Evolutionary conservation across 2,113 vertebrate species (phyloP).

Genomic region (Apteryx owenii): DNA sequence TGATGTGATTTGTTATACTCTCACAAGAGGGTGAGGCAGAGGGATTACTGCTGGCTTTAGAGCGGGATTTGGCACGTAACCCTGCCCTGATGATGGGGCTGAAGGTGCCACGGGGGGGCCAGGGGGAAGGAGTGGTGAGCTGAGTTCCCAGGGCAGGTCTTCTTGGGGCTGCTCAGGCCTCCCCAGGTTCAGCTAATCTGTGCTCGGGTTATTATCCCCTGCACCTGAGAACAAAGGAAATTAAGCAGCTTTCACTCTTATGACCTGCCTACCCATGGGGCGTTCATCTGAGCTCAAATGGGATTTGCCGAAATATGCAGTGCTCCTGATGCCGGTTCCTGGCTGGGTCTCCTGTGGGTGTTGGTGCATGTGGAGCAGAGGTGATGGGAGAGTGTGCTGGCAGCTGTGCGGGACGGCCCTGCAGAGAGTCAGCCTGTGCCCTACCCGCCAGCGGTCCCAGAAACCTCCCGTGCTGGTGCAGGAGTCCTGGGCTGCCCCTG

Average conservation of each 20-base stretch:
- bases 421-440: fast-evolving
- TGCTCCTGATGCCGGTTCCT: background rate
- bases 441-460: fast-evolving
- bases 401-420: fast-evolving
- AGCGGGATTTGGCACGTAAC: fast-evolving
- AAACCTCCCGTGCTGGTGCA: too few species aligned
- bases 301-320: background rate
- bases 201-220: background rate
- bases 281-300: background rate
- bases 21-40: background rate
- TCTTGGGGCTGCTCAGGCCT: background rate
- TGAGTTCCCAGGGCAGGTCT: background rate
- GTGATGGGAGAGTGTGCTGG: background rate
- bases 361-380: background rate
- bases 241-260: background rate
- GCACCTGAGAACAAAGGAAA: background rate
- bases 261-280: background rate
- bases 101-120: background rate
- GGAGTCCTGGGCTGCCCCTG: too few species aligned
- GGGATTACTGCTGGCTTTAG: background rate
- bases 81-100: fast-evolving
- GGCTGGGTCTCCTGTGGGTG: background rate
- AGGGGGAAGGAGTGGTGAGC: background rate
- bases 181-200: background rate
- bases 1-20: background rate